Conservation (phyloP, 2,888 invertebrate species). For the Hypomecis atomaria region DNA sequence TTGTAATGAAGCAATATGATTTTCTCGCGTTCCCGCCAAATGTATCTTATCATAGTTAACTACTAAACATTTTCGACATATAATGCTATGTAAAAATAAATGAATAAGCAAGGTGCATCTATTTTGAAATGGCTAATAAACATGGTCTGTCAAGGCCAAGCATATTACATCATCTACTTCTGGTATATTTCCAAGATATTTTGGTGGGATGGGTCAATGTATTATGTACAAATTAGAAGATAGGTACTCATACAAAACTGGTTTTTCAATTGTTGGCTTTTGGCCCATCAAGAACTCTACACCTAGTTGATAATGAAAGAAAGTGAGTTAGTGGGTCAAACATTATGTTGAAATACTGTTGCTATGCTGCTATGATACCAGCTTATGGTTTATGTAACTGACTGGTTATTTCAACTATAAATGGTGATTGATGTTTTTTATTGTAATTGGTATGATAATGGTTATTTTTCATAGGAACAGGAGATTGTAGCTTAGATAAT, state of each 20-base stretch:
- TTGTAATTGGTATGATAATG: too few species aligned
- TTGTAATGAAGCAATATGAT: too few species aligned
- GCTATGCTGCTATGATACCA: conserved; percentile 10
- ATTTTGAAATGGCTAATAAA: neutral
- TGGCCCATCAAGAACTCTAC: conserved; percentile 12
- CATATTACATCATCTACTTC: neutral
- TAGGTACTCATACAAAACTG: neutral
- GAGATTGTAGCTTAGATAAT: too few species aligned
- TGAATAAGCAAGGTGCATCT: too few species aligned
- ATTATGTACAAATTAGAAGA: conserved; percentile 2
- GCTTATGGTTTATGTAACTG: conserved; percentile 8
- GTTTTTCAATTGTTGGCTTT: conserved; percentile 7
- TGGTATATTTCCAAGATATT: neutral
- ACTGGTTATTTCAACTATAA: neutral
- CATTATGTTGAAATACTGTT: conserved; percentile 13
- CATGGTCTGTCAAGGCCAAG: neutral
- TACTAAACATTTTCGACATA: too few species aligned
- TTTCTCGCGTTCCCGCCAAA: too few species aligned
- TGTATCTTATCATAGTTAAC: too few species aligned
- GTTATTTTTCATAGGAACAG: too few species aligned
- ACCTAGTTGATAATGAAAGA: conserved; percentile 22
- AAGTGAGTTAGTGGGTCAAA: conserved; percentile 28
- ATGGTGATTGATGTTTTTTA: too few species aligned
- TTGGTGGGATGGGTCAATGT: conserved; percentile 1
- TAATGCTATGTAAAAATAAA: too few species aligned